Percentiles rank a stretch among this genome's conserved stretches.
Evolutionary conservation across 2,797 vertebrate genomes (phyloP).

Genomic region (Morelia viridis): DNA sequence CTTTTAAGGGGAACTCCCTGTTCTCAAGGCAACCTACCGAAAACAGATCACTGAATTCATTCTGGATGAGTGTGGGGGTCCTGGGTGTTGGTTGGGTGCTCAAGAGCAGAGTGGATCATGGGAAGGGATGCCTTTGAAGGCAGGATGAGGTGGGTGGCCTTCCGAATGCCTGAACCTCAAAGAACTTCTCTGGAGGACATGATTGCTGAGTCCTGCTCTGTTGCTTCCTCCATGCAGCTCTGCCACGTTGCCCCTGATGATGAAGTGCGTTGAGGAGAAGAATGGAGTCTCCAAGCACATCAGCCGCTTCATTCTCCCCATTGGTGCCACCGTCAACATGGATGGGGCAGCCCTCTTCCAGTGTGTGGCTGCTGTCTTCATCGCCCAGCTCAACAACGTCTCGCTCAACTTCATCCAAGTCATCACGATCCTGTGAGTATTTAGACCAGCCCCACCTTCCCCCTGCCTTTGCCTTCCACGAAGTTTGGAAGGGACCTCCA

Average conservation of each 20-base stretch:
- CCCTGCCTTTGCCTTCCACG: background rate
- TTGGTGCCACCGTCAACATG: constrained; percentile 92
- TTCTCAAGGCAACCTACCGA: background rate
- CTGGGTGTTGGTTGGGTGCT: background rate
- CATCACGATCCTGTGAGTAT: constrained; percentile 88
- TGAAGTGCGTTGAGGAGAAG: constrained; percentile 89
- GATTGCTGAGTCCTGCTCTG: too few relatives aligned
- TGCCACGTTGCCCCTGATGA: constrained; percentile 88
- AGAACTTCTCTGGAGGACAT: background rate
- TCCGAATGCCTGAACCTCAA: background rate
- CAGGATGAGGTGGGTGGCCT: background rate
- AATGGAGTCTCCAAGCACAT: constrained; percentile 87
- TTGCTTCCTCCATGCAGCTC: constrained; percentile 71
- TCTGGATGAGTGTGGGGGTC: background rate
- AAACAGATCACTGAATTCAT: background rate
- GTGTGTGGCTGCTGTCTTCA: constrained; percentile 89
- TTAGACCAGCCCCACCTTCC: fast-evolving
- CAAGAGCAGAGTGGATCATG: background rate
- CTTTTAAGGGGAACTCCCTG: background rate
- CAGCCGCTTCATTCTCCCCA: constrained; percentile 90
- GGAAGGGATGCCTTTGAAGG: background rate
- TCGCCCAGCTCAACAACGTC: constrained; percentile 82
- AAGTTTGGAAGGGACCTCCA: background rate
- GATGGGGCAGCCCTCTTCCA: constrained; percentile 90
- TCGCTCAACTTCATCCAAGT: constrained; percentile 84